Conservation (phyloP, 2,113 vertebrate species). For the Martes martes region DNA sequence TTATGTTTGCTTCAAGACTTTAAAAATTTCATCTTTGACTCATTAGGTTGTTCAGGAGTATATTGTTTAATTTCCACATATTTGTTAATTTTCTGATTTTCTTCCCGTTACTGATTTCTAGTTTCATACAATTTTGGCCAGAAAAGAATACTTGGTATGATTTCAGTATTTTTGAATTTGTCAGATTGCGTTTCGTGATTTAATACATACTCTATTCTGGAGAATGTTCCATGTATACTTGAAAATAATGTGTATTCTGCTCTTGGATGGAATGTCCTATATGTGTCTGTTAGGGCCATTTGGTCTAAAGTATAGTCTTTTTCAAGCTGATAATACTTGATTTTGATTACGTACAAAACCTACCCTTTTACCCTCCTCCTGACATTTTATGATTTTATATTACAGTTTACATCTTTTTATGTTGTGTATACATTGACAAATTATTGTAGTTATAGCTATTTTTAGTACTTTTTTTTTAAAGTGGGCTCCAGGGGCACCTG, state of each 20-base stretch:
- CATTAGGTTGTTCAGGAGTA: not conserved
- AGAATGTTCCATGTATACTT: not conserved
- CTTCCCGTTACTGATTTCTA: not conserved
- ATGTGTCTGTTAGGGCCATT: not conserved
- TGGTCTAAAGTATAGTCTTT: not conserved
- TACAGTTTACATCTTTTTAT: not conserved
- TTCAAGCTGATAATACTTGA: not conserved
- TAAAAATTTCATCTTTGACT: not conserved
- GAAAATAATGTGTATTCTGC: not conserved
- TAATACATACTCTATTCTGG: not conserved
- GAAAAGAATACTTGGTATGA: not conserved
- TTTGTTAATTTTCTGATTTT: not conserved
- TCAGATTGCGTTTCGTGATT: not conserved
- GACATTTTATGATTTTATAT: not conserved
- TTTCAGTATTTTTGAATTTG: not conserved
- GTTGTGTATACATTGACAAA: not conserved
- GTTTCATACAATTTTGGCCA: not conserved
- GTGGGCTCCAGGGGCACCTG: too few relatives aligned
- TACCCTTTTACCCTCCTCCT: not conserved
- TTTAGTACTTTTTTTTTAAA: not conserved
- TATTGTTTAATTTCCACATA: slow-evolving; percentile 9
- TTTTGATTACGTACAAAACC: not conserved
- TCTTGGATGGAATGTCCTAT: not conserved
- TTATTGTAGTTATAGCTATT: not conserved
- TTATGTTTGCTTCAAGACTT: not conserved